A percentile compares a stretch with the other conserved stretches of the same genome.
phyloP scores from a whole-genome alignment of 2,888 invertebrate species.

The Pycnomerus fuliginosus region DNA sequence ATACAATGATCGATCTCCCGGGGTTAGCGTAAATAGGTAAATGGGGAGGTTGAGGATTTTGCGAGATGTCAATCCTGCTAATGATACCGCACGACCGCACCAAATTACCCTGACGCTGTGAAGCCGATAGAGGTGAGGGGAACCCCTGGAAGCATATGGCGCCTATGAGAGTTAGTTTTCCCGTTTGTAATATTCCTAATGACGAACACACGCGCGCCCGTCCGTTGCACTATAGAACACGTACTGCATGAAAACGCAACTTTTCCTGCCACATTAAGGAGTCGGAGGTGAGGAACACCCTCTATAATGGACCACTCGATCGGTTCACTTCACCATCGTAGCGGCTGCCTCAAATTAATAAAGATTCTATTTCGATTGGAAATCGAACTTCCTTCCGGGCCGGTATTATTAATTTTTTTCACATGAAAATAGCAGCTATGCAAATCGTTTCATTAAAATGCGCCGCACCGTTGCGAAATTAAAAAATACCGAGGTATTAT shows the following conservation, averaged over 20 bases:
- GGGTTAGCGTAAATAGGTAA: slow-evolving; percentile 39
- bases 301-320: slow-evolving; percentile 23
- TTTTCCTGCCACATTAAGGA: slow-evolving; percentile 34
- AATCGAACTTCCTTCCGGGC: slow-evolving; percentile 20
- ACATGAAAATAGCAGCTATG: slow-evolving; percentile 1
- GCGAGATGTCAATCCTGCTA: slow-evolving; percentile 56
- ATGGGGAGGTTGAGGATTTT: slow-evolving; percentile 43
- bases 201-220: slow-evolving; percentile 51
- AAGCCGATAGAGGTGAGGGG: slow-evolving; percentile 21
- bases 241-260: slow-evolving; percentile 53
- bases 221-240: slow-evolving; percentile 36
- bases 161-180: slow-evolving; percentile 54
- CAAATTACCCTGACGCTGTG: slow-evolving; percentile 48
- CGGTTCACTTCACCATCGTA: slow-evolving; percentile 10
- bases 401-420: slow-evolving; percentile 16
- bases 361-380: slow-evolving; percentile 27
- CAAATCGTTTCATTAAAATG: slow-evolving; percentile 13
- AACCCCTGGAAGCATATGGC: slow-evolving; percentile 51
- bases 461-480: too few relatives aligned
- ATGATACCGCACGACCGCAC: slow-evolving; percentile 54
- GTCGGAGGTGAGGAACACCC: slow-evolving; percentile 19
- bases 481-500: too few relatives aligned
- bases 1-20: slow-evolving; percentile 32
- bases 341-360: slow-evolving; percentile 27
- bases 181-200: slow-evolving; percentile 57